Base-by-base conservation (phyloP, 2,113 vertebrate species). In the Brachyhypopomus occidentalis region DNA sequence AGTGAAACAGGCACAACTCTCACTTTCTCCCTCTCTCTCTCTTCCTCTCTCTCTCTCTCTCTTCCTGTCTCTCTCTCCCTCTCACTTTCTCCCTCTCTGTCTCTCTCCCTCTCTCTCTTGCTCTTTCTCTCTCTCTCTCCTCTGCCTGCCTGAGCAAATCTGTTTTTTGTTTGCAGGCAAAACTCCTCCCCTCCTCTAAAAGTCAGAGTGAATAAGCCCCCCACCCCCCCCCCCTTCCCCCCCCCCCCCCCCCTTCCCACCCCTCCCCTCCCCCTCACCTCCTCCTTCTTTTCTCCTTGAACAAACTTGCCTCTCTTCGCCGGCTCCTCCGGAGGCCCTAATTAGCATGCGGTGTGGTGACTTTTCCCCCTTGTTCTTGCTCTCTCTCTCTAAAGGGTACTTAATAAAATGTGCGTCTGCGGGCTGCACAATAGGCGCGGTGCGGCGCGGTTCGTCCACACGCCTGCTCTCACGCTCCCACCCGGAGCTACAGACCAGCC, bases 361-460 rank as follows among this genome's bases (percentile, higher is more conserved):
- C 89, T 91, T 92, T 93, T 86, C 84, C 79, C 85, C 88, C 86
- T 91, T 92, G 90, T 91, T 89, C 87, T 88, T 88, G 80, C 89
- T 86, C 88, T 6, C 9, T 88, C 88, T 92, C 90, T 92, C 90
- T 89, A 90, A 93, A 90, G 91, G 82, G 90, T 91, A 93, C 92
- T 94, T 93, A 90, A 92, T 92, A 94, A 94, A 94, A 92, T 92
- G 87, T 45, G 86, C 91, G 89, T 90, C 90, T 89, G 88, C 81
- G 52, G 85, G 88, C 79, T 86, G 88, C 86, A 92, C 91, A 93
- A 93, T 86, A 91, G 88, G 88, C 84, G 82, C 85, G 87, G 89
- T 79, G 84, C 85, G 72, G 88, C 78, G 84, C 86, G 74, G 9
- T 11, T 87, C 87, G 87, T 89, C 88, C 89, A 92, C 88, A 87